Base-by-base conservation (phyloP, 2,888 invertebrate genomes). In the Nematopogon swammerdamellus region DNA sequence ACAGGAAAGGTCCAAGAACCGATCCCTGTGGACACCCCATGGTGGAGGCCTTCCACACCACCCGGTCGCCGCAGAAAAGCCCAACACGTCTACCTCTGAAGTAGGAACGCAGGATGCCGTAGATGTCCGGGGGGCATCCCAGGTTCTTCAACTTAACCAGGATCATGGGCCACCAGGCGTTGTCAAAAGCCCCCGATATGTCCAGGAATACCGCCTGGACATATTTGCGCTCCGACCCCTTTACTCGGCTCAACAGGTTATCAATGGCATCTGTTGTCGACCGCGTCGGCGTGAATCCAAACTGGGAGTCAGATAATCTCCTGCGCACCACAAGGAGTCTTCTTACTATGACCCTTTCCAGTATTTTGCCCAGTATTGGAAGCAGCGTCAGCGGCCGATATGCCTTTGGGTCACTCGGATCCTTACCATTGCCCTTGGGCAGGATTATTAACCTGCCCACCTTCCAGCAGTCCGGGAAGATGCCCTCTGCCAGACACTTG, bases 101-200 rank as follows among this genome's bases (percentile, higher is more conserved):
- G 20, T 54, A 57, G 36, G 42, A 25, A 3, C 11, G 2, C 17
- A 56, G 11, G 14, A 49, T 43, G 1, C 17, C 8, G 20, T 49
- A 52, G 10, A 55, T 46, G 36, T 54, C 43, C 1, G 48, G 44
- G 11, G 56, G 53, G 20, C 54, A 55, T 0, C 59, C 57, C 1
- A 54, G 47, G 2, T 45, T 44, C 50, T 59, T 60, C 3, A 54
- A 59, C 51, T 58, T 60, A 0, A 54, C 36, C 18, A 64, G 19
- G 8, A 64, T 55, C 59, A 61, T 61, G 3, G 62, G 61, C 63
- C 64, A 63, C 60, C 61, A 62, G 2, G 63, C 59, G 47, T 61
- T 61, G 42, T 64, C 57, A n/a, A 60, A 61, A 1, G 60, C 61
- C 1, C 60, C 61, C 0, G 58, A 3, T n/a, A 62, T 62, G 54